Conservation (phyloP, 2,888 invertebrate genomes). For the Coelinius sp. region DNA sequence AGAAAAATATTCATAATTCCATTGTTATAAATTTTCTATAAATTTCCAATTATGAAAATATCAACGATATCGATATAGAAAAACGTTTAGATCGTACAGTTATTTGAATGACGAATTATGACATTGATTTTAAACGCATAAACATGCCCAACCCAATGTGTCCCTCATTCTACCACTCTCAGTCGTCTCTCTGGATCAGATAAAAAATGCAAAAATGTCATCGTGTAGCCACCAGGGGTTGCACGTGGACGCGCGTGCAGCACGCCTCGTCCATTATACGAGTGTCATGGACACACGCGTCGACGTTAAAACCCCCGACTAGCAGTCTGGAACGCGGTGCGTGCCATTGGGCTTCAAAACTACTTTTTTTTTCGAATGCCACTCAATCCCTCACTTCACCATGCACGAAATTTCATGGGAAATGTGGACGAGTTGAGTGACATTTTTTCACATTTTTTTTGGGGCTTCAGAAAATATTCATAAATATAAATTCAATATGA, state of each 20-base stretch:
- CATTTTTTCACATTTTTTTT: neutral
- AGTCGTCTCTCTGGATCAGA: constrained; percentile 9
- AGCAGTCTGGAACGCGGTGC: neutral
- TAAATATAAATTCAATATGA: constrained; percentile 20
- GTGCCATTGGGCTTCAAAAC: neutral
- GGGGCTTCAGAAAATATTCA: neutral
- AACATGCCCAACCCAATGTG: neutral
- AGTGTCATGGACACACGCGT: constrained; percentile 39
- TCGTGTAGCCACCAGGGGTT: constrained; percentile 19
- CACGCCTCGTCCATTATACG: constrained; percentile 50
- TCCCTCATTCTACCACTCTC: constrained; percentile 18
- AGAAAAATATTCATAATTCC: no score
- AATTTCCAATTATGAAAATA: neutral
- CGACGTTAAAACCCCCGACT: constrained; percentile 22
- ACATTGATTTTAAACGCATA: constrained; percentile 3
- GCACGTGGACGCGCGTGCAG: constrained; percentile 49
- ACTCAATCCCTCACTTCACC: neutral
- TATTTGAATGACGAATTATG: constrained; percentile 19
- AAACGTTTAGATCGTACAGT: neutral
- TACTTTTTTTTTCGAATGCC: constrained; percentile 28
- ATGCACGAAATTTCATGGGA: constrained; percentile 29
- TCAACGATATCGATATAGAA: neutral
- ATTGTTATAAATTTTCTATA: neutral
- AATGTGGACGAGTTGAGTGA: neutral
- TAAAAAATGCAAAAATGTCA: constrained; percentile 28